Evolutionary conservation across 2,113 vertebrate species (phyloP), one percentile per base, ranked within the genome.

Genomic region (Toxotes jaculatrix): DNA sequence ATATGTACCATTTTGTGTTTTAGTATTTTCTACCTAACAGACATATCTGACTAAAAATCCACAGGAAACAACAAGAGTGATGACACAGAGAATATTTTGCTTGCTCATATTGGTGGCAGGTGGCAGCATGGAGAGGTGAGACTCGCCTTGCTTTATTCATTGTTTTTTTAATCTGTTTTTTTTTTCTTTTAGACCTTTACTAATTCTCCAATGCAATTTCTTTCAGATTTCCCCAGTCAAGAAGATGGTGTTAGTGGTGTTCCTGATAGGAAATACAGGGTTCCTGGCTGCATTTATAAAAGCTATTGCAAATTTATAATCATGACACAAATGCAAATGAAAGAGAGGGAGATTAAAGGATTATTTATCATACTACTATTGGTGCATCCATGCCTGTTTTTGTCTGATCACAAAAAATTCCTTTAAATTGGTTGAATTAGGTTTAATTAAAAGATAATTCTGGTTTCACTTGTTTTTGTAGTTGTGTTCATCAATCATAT

Each of bases 141-240:
- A 85, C 7, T 17, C 19, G 17, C n/a, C 12, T 17, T 3, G 1
- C 6, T 32, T 53, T 11, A 32, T 45, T 68, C 4, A 42, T 73
- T 60, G 8, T 4, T 57, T 17, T 31, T 4, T 16, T 34, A 2
- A 0, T 19, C n/a, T 34, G 5, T 8, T 34, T 5, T n/a, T 17
- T 40, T 55, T 2, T 38, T 32, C 1, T 55, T n/a, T 23, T 47
- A 4, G 27, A 8, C 23, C 7, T 38, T 51, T 31, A 36, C 55
- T 59, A 12, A 31, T 40, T 53, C 3, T 61, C 70, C 2, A 7
- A 19, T 57, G 1, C 7, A 0, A 19, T 75, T 65, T 79, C 63
- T 95, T 94, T 8, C 94, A 97, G 96, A 94, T 93, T 19, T 88
- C 89, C 69, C 80, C 78, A 63, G 96, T 96, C 85, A 97, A 96